phyloP scores from a whole-genome alignment of 2,113 vertebrate genomes.

The Sturnus vulgaris region DNA sequence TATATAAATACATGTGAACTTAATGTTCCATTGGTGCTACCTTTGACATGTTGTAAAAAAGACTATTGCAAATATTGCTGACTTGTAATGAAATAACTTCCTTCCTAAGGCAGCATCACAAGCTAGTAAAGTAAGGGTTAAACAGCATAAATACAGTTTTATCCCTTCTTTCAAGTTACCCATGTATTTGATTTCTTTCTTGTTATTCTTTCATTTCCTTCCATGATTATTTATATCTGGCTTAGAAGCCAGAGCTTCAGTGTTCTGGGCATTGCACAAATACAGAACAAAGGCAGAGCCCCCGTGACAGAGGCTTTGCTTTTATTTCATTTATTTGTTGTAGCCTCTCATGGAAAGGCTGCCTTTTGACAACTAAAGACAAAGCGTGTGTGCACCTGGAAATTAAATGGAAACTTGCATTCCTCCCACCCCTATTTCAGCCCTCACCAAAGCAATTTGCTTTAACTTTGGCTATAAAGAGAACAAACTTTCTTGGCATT shows the following conservation, averaged over 20 bases:
- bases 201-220: conserved; percentile 16
- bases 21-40: neutral
- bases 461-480: conserved; percentile 25
- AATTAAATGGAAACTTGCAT: neutral
- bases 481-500: conserved; percentile 17
- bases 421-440: neutral
- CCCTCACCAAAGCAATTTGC: conserved; percentile 5
- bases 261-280: conserved; percentile 15
- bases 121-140: neutral
- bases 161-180: conserved; percentile 1
- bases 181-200: neutral
- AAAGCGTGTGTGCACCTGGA: neutral
- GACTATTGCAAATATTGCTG: neutral
- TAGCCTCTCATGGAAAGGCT: neutral
- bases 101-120: neutral
- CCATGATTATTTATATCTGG: conserved; percentile 34
- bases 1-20: neutral
- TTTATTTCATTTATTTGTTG: neutral
- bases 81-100: neutral
- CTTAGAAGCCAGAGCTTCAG: conserved; percentile 14
- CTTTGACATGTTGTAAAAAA: neutral
- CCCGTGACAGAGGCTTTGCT: neutral
- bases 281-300: conserved; percentile 19
- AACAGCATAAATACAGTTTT: neutral
- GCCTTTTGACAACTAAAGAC: neutral